These are phyloP conservation scores for Silurus lanzhouensis DNA, from an alignment of 2,797 vertebrate species.

Conservation along the genomic window DNA sequence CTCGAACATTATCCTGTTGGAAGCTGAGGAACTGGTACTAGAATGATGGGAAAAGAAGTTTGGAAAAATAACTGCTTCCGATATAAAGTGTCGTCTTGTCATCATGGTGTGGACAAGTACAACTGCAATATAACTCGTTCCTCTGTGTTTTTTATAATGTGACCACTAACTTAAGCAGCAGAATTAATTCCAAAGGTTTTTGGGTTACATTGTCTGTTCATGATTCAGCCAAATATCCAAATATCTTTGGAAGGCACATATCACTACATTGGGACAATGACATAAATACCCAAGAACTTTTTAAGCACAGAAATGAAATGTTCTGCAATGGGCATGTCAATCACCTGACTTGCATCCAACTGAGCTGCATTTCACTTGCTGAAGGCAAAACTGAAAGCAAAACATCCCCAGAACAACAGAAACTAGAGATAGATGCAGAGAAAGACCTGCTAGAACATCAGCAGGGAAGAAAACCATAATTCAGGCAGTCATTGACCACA, in stretches of 20 bases:
- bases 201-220: background rate
- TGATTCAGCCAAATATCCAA: background rate
- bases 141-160: background rate
- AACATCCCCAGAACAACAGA: background rate
- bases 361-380: constrained; percentile 7
- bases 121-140: background rate
- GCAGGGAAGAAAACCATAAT: background rate
- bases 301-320: background rate
- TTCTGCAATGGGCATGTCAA: background rate
- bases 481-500: background rate
- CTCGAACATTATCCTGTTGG: background rate
- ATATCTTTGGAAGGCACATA: background rate
- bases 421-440: background rate
- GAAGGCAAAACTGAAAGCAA: background rate
- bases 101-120: background rate
- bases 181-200: background rate
- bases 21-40: background rate
- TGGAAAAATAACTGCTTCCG: background rate
- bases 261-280: constrained; percentile 1
- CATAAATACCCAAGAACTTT: background rate
- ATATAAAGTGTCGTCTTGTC: background rate
- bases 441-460: background rate
- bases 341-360: background rate
- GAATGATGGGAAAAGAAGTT: background rate
- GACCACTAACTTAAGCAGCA: background rate